These are phyloP conservation scores for Pristionchus exspectatus DNA, from an alignment of 2,888 invertebrate genomes.

Conservation along the genomic window DNA sequence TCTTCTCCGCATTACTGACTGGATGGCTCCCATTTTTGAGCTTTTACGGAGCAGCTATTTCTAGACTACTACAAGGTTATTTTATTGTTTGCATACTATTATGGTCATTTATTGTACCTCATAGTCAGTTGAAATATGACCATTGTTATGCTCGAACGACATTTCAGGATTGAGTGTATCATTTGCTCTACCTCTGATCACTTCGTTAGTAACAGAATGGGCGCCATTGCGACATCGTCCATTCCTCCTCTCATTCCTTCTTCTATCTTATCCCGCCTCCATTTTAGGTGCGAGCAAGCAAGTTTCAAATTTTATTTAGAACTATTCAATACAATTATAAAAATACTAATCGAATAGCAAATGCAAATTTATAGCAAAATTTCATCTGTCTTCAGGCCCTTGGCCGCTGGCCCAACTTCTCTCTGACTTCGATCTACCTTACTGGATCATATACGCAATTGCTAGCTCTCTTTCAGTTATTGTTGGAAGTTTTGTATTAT, in stretches of 20 bases:
- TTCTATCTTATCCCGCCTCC: constrained; percentile 15
- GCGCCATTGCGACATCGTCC: constrained; percentile 41
- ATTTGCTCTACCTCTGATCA: constrained; percentile 3
- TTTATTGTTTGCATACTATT: neutral
- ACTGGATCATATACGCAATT: neutral
- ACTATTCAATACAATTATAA: neutral
- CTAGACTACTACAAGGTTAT: constrained; percentile 30
- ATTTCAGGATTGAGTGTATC: neutral
- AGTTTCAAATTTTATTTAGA: neutral
- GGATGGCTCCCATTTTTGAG: constrained; percentile 48
- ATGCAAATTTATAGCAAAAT: too few relatives aligned
- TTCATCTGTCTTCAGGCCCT: neutral
- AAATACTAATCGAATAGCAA: neutral
- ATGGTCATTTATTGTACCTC: too few relatives aligned
- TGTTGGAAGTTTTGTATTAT: neutral
- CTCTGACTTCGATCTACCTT: constrained; percentile 42
- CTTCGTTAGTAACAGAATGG: constrained; percentile 29
- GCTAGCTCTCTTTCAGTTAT: neutral
- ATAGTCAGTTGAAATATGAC: neutral
- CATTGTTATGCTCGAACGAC: neutral
- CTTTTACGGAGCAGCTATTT: constrained; percentile 33
- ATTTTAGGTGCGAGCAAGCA: neutral
- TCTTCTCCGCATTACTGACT: constrained; percentile 26
- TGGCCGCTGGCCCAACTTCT: constrained; percentile 36
- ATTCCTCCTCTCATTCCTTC: constrained; percentile 44